Base-by-base conservation (phyloP, 1,140 invertebrate species). In the Ips typographus region DNA sequence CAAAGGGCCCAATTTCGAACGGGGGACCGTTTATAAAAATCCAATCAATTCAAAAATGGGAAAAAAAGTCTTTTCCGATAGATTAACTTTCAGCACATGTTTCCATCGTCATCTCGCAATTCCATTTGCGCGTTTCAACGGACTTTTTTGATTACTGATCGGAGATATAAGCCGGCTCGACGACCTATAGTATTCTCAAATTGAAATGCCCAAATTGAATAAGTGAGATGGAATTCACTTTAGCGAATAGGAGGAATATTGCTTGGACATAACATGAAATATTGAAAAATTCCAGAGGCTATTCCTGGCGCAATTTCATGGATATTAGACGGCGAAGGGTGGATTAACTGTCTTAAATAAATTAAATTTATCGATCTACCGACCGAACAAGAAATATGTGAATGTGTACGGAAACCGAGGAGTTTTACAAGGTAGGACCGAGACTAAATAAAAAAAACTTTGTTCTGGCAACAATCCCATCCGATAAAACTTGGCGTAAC, bases 281-380 rank as follows among this genome's bases (percentile, higher is more conserved):
- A 76, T 77, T 75, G 75, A 76, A 76, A 77, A 76, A 75, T 76
- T 75, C 76, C 74, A 71, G 62, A 69, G 63, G 65, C 74, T 69
- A 65, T 72, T 64, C 56, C 68, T 60, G 73, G 75, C 74, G 76
- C 73, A 77, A 77, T 77, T 77, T 77, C 75, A 76, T 74, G 75
- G 76, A 75, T 76, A 72, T 77, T 77, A 75, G 70, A 68, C 70
- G 73, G 73, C 44, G 52, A 61, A 61, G 51, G 52, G 61, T 41
- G 57, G 68, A 70, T 70, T 65, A 65, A 70, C 39, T 70, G 63
- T 65, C 68, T 70, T 70, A 70, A 70, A 40, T 70, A 70, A 74
- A 74, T 76, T 76, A 76, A 74, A 76, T 74, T 72, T 74, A 22
- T 22, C 22, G 22, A 22, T 22, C 22, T 22, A 22, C 22, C 22